Conservation (phyloP, 35 echinoderm and acorn worm species). For the Holothuria glaberrima region DNA sequence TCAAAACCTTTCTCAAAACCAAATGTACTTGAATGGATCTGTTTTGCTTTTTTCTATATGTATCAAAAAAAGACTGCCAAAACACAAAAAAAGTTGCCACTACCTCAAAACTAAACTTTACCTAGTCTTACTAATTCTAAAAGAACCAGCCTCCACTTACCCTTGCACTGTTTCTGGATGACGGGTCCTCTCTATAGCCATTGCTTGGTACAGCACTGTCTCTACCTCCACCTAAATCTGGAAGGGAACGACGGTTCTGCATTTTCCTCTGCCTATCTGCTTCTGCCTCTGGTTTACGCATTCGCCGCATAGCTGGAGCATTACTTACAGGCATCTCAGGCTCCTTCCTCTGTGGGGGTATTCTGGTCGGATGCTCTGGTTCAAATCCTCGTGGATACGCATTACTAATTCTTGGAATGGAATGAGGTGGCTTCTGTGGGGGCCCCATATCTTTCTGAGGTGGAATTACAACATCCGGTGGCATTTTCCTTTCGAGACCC, state of each 20-base stretch:
- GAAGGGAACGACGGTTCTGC: slow-evolving; percentile 82
- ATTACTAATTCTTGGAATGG: background rate
- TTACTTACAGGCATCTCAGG: too few relatives aligned
- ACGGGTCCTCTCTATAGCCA: slow-evolving; percentile 14
- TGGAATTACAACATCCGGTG: slow-evolving; percentile 34
- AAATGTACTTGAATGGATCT: too few relatives aligned
- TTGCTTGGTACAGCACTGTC: slow-evolving; percentile 27
- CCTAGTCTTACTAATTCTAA: too few relatives aligned
- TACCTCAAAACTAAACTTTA: too few relatives aligned
- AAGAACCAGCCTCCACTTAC: too few relatives aligned
- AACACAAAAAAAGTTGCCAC: too few relatives aligned
- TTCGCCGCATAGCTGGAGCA: too few relatives aligned
- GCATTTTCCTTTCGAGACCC: slow-evolving; percentile 22
- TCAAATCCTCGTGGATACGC: slow-evolving; percentile 48
- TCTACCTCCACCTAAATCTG: slow-evolving; percentile 29
- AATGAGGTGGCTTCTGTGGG: background rate
- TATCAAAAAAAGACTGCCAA: too few relatives aligned
- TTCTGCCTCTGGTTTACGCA: slow-evolving; percentile 51
- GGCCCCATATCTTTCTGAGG: background rate
- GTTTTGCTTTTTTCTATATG: too few relatives aligned
- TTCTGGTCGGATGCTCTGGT: slow-evolving; percentile 59
- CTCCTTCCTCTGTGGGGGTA: too few relatives aligned
- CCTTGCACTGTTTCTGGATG: slow-evolving; percentile 18
- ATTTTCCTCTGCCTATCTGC: slow-evolving; percentile 73
- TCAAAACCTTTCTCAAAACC: too few relatives aligned